phyloP scores from a whole-genome alignment of 2,113 vertebrate species.

The Gavia stellata region DNA sequence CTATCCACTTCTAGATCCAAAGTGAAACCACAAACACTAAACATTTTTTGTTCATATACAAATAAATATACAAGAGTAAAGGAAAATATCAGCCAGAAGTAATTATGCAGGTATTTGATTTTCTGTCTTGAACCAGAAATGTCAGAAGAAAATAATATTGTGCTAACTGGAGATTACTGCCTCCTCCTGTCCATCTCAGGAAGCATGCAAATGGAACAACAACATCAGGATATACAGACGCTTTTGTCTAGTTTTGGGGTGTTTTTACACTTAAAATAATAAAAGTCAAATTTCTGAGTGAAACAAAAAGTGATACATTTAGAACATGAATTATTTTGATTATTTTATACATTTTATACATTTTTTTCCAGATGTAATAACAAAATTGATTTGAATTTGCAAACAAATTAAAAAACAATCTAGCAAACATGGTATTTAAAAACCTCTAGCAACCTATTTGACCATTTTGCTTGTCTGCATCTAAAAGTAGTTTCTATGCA shows the following conservation, averaged over 20 bases:
- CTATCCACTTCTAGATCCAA: neutral
- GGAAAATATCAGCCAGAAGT: neutral
- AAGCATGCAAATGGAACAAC: neutral
- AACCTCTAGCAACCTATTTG: neutral
- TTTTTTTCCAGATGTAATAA: neutral
- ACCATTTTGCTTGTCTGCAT: neutral
- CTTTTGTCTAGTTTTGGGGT: neutral
- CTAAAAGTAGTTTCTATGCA: neutral
- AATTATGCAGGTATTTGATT: neutral
- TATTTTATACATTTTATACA: neutral
- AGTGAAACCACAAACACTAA: neutral
- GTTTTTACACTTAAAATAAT: neutral
- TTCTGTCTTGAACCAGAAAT: neutral
- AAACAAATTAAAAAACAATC: neutral
- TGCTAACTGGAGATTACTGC: neutral
- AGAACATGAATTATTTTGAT: neutral
- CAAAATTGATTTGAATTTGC: neutral
- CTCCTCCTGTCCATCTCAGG: neutral
- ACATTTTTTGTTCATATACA: fast-evolving
- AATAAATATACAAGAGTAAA: neutral
- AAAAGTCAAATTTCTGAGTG: neutral
- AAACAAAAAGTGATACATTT: neutral
- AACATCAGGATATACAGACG: neutral
- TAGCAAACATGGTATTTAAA: neutral
- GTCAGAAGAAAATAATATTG: neutral